A percentile compares a stretch with the other conserved stretches of the same genome.
Conservation (phyloP, 2,113 vertebrate species). For the Sminthopsis crassicaudata region DNA sequence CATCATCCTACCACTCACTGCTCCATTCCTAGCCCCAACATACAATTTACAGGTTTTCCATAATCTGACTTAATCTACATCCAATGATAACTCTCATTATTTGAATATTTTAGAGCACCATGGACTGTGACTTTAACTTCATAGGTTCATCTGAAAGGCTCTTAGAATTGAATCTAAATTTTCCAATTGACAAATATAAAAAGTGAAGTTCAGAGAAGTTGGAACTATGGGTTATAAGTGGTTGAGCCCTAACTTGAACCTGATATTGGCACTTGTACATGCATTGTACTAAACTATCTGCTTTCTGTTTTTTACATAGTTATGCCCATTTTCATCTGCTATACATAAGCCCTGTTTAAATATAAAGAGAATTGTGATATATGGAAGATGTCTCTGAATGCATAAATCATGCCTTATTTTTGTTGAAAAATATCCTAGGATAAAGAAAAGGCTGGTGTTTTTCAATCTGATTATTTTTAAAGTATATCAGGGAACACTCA, state of each 20-base stretch:
- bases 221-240: neutral
- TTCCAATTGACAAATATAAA: neutral
- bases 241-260: neutral
- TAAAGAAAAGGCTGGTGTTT: conserved; percentile 28
- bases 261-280: neutral
- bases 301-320: neutral
- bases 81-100: neutral
- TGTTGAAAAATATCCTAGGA: neutral
- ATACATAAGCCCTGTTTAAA: neutral
- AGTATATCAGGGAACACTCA: conserved; percentile 13
- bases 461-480: conserved; percentile 31
- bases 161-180: neutral
- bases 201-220: neutral
- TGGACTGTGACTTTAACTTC: neutral
- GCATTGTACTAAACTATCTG: neutral
- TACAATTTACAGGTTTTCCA: neutral
- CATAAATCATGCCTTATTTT: neutral
- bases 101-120: neutral
- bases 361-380: neutral
- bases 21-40: neutral
- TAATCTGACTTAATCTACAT: neutral
- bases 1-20: neutral
- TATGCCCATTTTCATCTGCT: neutral
- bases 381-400: neutral
- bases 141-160: neutral